Conservation (phyloP, 2,888 invertebrate species). For the Aquatica leii region DNA sequence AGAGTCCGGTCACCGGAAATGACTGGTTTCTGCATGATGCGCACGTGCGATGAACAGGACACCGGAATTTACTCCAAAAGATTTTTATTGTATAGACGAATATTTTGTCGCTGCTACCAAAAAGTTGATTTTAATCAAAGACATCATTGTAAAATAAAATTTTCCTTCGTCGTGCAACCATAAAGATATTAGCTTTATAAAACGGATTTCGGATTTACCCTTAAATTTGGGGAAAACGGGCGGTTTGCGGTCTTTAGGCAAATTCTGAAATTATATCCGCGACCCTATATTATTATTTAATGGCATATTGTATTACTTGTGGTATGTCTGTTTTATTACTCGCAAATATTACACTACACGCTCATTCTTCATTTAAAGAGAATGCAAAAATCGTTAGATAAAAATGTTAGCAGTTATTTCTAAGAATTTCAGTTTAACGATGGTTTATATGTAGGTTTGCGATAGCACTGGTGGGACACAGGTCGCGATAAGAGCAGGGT, state of each 20-base stretch:
- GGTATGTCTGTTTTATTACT: slow-evolving; percentile 40
- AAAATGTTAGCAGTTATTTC: no score
- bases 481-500: slow-evolving; percentile 58
- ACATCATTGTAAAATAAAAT: background rate
- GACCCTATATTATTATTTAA: slow-evolving; percentile 55
- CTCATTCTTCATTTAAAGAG: slow-evolving; percentile 12
- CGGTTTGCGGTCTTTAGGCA: slow-evolving; percentile 49
- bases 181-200: slow-evolving; percentile 36
- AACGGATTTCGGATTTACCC: slow-evolving; percentile 37
- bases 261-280: slow-evolving; percentile 50
- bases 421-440: slow-evolving; percentile 33
- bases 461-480: slow-evolving; percentile 51
- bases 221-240: slow-evolving; percentile 37
- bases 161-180: background rate
- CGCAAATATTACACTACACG: slow-evolving; percentile 14
- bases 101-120: slow-evolving; percentile 5
- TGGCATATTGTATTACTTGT: slow-evolving; percentile 50
- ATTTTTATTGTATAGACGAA: slow-evolving; percentile 25
- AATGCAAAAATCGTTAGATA: no score
- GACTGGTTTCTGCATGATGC: slow-evolving; percentile 47
- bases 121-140: no score
- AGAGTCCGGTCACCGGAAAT: slow-evolving; percentile 45
- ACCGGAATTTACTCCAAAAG: slow-evolving; percentile 38
- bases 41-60: slow-evolving; percentile 43
- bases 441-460: slow-evolving; percentile 43